A percentile compares a stretch with the other conserved stretches of the same genome.
These are phyloP conservation scores for Anodontia alba DNA, from an alignment of 2,888 invertebrate genomes.

Conservation along the genomic window DNA sequence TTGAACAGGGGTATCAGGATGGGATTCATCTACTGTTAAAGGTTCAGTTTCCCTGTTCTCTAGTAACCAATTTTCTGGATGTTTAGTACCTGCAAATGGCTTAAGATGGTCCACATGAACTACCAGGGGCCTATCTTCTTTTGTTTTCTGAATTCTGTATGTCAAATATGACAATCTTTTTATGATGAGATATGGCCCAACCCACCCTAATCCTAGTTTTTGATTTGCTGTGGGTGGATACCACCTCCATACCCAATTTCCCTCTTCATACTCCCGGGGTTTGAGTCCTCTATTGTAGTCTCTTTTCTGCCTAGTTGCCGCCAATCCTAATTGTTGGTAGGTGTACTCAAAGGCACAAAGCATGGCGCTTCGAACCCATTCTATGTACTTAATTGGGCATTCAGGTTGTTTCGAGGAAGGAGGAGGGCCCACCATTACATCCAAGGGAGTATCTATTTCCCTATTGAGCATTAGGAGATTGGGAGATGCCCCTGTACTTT, in stretches of 20 bases:
- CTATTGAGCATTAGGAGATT: conserved; percentile 44
- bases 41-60: not conserved
- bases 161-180: conserved; percentile 9
- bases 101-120: conserved; percentile 44
- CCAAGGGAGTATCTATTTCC: conserved; percentile 20
- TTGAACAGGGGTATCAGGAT: not conserved
- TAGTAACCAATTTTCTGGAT: conserved; percentile 5
- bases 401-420: not conserved
- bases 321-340: not conserved
- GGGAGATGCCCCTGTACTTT: conserved; percentile 42
- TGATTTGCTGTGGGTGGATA: conserved; percentile 24
- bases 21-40: not conserved
- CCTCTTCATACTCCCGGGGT: conserved; percentile 9
- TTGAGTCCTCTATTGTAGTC: conserved; percentile 26
- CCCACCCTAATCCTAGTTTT: conserved; percentile 29
- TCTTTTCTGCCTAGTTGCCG: conserved; percentile 24
- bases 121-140: not conserved
- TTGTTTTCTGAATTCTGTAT: conserved; percentile 12
- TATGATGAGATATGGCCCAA: conserved; percentile 25
- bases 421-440: conserved; percentile 35
- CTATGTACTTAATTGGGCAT: conserved; percentile 6
- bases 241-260: conserved; percentile 30
- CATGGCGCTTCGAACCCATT: not conserved
- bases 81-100: conserved; percentile 4
- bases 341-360: not conserved